Evolutionary conservation across 2,113 vertebrate species (phyloP).

Genomic region (Synchiropus splendidus): DNA sequence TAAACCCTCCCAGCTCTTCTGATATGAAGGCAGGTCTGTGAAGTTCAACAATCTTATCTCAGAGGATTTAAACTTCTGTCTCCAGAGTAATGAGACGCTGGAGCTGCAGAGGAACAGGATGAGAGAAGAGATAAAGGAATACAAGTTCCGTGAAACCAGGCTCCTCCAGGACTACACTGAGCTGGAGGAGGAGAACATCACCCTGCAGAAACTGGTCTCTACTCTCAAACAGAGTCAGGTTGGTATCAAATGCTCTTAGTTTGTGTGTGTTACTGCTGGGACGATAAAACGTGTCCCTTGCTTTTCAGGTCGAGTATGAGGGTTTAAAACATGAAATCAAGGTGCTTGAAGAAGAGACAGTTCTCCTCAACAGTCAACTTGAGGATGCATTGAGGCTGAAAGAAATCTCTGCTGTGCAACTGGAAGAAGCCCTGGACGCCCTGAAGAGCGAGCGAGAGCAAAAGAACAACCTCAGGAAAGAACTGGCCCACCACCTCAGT

Average conservation of each 20-base stretch:
- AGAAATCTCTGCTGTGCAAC: conserved; percentile 87
- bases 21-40: too few relatives aligned
- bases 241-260: background rate
- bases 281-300: too few relatives aligned
- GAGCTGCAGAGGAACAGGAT: conserved; percentile 86
- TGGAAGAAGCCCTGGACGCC: conserved; percentile 91
- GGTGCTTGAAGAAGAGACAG: conserved; percentile 90
- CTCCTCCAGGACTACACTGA: conserved; percentile 96
- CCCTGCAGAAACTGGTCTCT: conserved; percentile 91
- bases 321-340: conserved; percentile 98
- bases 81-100: conserved; percentile 83
- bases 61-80: background rate
- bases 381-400: conserved; percentile 91
- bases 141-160: conserved; percentile 88
- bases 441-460: conserved; percentile 92
- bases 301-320: conserved; percentile 91
- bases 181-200: conserved; percentile 97
- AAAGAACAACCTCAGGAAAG: conserved; percentile 91
- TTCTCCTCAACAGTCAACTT: conserved; percentile 92
- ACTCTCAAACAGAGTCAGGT: conserved; percentile 96
- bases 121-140: conserved; percentile 94
- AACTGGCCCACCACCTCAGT: conserved; percentile 86
- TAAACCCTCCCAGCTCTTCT: too few relatives aligned
- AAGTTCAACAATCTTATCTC: too few relatives aligned
- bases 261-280: too few relatives aligned